Conservation (phyloP, 2,888 invertebrate genomes). For the Allygus modestus region DNA sequence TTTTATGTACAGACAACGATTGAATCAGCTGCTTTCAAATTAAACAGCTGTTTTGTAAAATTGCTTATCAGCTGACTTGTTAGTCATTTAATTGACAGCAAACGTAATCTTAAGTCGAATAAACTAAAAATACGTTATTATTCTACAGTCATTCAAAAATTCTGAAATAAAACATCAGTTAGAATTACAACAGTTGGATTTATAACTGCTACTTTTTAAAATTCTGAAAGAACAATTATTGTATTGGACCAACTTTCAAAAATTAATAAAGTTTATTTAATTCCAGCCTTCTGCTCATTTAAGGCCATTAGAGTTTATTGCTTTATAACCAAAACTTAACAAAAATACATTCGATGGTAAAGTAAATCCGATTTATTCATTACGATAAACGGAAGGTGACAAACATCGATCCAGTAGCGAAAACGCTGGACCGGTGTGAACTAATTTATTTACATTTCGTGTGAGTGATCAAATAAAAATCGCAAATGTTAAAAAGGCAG, state of each 20-base stretch:
- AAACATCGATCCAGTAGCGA: too few relatives aligned
- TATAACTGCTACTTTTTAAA: neutral
- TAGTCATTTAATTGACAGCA: constrained; percentile 6
- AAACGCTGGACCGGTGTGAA: too few relatives aligned
- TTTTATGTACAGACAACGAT: constrained; percentile 18
- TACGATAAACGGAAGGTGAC: too few relatives aligned
- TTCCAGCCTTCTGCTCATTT: neutral
- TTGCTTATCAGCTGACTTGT: constrained; percentile 26
- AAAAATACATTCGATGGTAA: neutral
- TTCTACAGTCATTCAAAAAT: neutral
- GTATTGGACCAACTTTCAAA: neutral
- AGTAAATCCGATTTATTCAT: too few relatives aligned
- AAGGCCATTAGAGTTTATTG: constrained; percentile 1
- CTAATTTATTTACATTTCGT: neutral
- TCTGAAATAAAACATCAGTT: neutral
- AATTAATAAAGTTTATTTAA: neutral
- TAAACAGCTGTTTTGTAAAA: constrained; percentile 23
- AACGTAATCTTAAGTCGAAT: neutral
- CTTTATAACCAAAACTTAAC: neutral
- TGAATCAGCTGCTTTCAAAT: neutral
- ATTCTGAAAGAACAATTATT: neutral
- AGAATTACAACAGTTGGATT: too few relatives aligned
- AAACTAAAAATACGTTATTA: neutral
- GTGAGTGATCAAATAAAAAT: neutral
- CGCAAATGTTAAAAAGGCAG: neutral